phyloP scores from a whole-genome alignment of 2,797 vertebrate genomes.

The Tenualosa ilisha region DNA sequence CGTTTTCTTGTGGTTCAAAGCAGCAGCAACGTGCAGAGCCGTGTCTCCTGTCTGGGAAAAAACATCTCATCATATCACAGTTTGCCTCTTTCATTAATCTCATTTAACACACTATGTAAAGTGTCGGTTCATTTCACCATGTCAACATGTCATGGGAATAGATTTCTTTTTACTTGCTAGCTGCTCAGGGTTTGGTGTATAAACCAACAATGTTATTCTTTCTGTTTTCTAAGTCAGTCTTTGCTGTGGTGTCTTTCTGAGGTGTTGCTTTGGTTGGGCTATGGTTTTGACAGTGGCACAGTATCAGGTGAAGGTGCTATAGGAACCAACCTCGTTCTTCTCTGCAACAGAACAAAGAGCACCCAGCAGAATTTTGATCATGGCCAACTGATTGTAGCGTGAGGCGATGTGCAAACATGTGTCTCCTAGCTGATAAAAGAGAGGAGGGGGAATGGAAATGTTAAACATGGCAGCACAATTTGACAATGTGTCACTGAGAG shows the following conservation, averaged over 20 bases:
- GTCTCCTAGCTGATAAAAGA: conserved; percentile 79
- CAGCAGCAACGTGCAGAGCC: conserved; percentile 86
- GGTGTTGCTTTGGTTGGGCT: background rate
- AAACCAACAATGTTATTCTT: background rate
- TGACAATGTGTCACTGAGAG: background rate
- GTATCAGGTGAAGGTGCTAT: background rate
- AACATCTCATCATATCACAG: background rate
- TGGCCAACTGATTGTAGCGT: conserved; percentile 86
- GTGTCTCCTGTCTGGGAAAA: conserved; percentile 79
- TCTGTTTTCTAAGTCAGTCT: background rate
- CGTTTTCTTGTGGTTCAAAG: conserved; percentile 88
- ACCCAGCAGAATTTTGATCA: conserved; percentile 85
- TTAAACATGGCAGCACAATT: background rate
- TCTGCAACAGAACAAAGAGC: conserved; percentile 84
- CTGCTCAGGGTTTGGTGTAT: background rate
- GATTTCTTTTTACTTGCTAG: too few relatives aligned
- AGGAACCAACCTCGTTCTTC: conserved; percentile 85
- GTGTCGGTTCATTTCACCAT: background rate
- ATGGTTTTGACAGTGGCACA: background rate
- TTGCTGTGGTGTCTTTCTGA: background rate
- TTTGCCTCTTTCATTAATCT: background rate
- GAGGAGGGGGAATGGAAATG: background rate
- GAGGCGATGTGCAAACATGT: conserved; percentile 88
- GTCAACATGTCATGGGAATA: too few relatives aligned
- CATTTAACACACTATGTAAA: background rate